A percentile compares a stretch with the other conserved stretches of the same genome.
phyloP scores from a whole-genome alignment of 2,888 invertebrate genomes.

The Dendrolimus houi region DNA sequence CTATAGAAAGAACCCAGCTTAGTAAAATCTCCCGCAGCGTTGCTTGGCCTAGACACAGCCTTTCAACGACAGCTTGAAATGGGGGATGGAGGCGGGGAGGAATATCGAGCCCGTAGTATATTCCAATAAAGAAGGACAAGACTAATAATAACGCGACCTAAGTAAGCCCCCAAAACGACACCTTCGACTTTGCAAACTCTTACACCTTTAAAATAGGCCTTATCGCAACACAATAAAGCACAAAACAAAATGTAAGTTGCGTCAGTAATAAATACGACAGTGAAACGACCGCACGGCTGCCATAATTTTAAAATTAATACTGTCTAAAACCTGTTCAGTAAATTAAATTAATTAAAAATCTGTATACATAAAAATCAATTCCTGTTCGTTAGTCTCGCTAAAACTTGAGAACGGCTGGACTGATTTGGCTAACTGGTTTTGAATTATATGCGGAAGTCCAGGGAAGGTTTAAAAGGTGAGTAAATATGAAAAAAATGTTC shows the following conservation, averaged over 20 bases:
- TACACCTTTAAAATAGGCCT: conserved; percentile 24
- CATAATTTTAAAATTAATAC: too few species aligned
- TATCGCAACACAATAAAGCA: conserved; percentile 15
- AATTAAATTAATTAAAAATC: too few species aligned
- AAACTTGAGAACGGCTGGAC: too few species aligned
- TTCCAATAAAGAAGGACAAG: conserved; percentile 67
- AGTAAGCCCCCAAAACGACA: conserved; percentile 62
- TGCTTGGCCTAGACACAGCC: background rate
- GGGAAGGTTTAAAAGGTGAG: too few species aligned
- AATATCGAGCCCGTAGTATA: conserved; percentile 42
- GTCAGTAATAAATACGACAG: conserved; percentile 51
- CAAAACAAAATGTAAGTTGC: conserved; percentile 8
- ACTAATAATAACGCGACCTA: conserved; percentile 61
- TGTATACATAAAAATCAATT: too few species aligned
- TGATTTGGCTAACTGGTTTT: too few species aligned
- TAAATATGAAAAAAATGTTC: too few species aligned
- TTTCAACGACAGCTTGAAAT: conserved; percentile 1
- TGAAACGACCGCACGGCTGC: conserved; percentile 8
- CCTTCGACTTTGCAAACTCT: conserved; percentile 35
- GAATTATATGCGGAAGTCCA: too few species aligned
- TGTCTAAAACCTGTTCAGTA: too few species aligned
- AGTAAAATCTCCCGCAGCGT: background rate
- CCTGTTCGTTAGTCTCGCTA: too few species aligned
- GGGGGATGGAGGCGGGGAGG: conserved; percentile 7
- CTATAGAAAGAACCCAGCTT: too few species aligned